Percentiles rank a stretch among this genome's conserved stretches.
These are phyloP conservation scores for Ormyrus rosae DNA, from an alignment of 2,888 invertebrate genomes.

Conservation along the genomic window DNA sequence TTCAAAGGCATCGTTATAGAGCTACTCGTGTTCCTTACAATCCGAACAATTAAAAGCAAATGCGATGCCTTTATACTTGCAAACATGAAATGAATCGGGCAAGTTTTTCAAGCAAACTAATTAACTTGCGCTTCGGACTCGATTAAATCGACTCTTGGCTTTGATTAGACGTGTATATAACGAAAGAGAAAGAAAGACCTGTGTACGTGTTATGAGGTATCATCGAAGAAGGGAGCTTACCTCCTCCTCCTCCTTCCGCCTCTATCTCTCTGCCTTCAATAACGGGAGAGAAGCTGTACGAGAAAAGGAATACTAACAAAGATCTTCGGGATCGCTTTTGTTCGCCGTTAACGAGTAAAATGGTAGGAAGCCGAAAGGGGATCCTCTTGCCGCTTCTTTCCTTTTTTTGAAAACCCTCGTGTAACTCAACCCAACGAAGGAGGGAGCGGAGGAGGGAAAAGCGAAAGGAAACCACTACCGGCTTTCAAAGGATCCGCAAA, in stretches of 20 bases:
- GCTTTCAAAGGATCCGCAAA: neutral
- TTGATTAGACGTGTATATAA: neutral
- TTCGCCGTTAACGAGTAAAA: slow-evolving; percentile 38
- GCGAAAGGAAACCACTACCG: neutral
- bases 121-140: slow-evolving; percentile 19
- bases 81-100: neutral
- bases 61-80: neutral
- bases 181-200: neutral
- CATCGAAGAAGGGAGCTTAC: neutral
- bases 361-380: neutral
- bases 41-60: neutral
- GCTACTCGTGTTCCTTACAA: neutral
- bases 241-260: too few relatives aligned
- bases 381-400: slow-evolving; percentile 14
- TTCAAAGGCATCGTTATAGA: neutral
- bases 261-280: neutral
- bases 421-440: neutral
- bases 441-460: neutral
- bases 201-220: neutral
- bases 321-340: slow-evolving; percentile 25
- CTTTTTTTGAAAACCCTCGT: slow-evolving; percentile 18
- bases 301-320: slow-evolving; percentile 30
- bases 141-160: slow-evolving; percentile 19
- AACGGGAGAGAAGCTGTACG: slow-evolving; percentile 14
- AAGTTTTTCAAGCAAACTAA: slow-evolving; percentile 6